Percentiles rank a stretch among this genome's conserved stretches.
These are phyloP conservation scores for zebrafish (Danio rerio) DNA, from an alignment of 2,113 vertebrate species.

Conservation along the genomic window DNA sequence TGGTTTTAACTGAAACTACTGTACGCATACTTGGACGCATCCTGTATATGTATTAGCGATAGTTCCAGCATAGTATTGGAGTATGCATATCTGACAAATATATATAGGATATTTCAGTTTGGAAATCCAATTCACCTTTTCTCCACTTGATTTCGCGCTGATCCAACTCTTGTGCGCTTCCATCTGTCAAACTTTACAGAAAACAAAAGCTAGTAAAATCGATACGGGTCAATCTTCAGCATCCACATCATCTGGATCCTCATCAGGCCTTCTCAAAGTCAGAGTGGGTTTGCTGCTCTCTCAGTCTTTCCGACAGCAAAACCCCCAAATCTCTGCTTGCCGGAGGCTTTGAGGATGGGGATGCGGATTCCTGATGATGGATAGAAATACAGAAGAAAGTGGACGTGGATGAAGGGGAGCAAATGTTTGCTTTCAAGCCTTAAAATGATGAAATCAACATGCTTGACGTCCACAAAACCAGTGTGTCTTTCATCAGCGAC, in stretches of 20 bases:
- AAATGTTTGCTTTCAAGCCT: not conserved
- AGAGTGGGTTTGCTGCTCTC: conserved; percentile 69
- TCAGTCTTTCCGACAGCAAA: conserved; percentile 60
- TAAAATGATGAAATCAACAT: not conserved
- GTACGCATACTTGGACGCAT: no score
- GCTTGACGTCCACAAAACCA: not conserved
- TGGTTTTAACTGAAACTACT: no score
- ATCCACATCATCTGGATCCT: conserved; percentile 40
- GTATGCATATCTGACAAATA: no score
- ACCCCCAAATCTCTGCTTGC: conserved; percentile 42
- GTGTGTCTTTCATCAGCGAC: not conserved
- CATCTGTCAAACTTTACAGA: not conserved
- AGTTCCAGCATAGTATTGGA: no score
- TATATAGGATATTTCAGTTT: no score
- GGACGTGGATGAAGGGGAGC: not conserved
- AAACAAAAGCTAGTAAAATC: not conserved
- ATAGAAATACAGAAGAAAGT: conserved; percentile 23
- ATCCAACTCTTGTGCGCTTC: not conserved
- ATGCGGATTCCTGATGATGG: conserved; percentile 45
- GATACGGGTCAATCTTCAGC: not conserved
- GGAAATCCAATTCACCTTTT: not conserved
- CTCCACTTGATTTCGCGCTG: not conserved
- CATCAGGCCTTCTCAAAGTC: conserved; percentile 70
- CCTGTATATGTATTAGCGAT: no score
- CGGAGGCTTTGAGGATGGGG: not conserved